Evolutionary conservation across 2,113 vertebrate species (phyloP).

Genomic region (Tragelaphus buxtoni): DNA sequence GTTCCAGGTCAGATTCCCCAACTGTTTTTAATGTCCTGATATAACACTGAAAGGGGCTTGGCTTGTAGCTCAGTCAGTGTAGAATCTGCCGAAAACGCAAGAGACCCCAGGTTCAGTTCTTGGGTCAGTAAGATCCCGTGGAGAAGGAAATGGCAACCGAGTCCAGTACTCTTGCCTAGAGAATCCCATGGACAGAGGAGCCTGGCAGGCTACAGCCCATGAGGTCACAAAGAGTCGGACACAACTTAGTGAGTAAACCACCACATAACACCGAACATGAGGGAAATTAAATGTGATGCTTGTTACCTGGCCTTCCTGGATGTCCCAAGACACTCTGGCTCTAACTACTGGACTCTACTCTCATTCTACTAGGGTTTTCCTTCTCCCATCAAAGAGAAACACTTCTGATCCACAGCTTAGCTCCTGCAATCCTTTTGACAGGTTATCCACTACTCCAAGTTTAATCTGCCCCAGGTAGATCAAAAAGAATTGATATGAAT

Average conservation of each 20-base stretch:
- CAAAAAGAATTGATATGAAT: slow-evolving; percentile 52
- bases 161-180: background rate
- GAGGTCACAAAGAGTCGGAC: background rate
- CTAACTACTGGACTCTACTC: background rate
- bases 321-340: background rate
- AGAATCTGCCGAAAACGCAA: background rate
- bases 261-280: background rate
- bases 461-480: slow-evolving; percentile 65
- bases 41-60: background rate
- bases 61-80: background rate
- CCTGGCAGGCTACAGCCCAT: background rate
- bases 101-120: background rate
- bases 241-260: background rate
- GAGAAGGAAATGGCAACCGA: background rate
- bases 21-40: background rate
- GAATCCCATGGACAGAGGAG: background rate
- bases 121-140: background rate
- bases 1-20: background rate
- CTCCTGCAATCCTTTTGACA: slow-evolving; percentile 51
- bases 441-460: slow-evolving; percentile 40
- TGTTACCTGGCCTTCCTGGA: background rate
- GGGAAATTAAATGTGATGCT: background rate
- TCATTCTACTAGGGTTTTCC: background rate
- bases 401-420: slow-evolving; percentile 34
- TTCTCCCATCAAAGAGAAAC: slow-evolving; percentile 17